Conservation (phyloP, 1,140 invertebrate genomes). For the Drosophila mayri region DNA sequence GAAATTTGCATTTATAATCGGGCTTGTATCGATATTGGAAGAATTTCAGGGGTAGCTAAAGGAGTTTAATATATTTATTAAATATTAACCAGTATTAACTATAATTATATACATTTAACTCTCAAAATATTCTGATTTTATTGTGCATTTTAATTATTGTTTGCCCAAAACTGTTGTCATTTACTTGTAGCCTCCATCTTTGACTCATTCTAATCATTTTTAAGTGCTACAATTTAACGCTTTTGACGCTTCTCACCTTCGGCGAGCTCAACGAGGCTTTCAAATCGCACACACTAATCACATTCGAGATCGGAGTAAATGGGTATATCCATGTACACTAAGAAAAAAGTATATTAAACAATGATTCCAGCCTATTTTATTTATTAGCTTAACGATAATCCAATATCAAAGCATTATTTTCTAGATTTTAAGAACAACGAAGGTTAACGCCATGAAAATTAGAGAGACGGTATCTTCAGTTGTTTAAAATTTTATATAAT, state of each 20-base stretch:
- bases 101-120: background rate
- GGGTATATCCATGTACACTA: background rate
- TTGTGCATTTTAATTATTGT: conserved; percentile 4
- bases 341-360: background rate
- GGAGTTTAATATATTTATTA: background rate
- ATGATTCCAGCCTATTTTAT: background rate
- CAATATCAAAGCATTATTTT: background rate
- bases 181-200: conserved; percentile 7
- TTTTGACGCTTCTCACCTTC: conserved; percentile 66
- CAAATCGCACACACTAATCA: conserved; percentile 45
- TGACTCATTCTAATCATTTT: conserved; percentile 39
- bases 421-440: background rate
- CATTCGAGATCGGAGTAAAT: conserved; percentile 21
- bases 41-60: background rate
- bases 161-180: conserved; percentile 11
- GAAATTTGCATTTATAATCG: background rate
- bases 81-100: background rate
- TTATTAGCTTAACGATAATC: too few relatives aligned
- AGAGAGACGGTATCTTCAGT: rapidly evolving
- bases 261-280: conserved; percentile 51
- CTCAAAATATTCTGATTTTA: background rate
- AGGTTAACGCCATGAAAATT: too few relatives aligned
- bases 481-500: background rate
- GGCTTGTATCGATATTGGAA: background rate
- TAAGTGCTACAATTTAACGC: conserved; percentile 71